Conservation (phyloP, 30 jellyfish, hydroid and myxozoan species). For the Nemopilema nomurai region DNA sequence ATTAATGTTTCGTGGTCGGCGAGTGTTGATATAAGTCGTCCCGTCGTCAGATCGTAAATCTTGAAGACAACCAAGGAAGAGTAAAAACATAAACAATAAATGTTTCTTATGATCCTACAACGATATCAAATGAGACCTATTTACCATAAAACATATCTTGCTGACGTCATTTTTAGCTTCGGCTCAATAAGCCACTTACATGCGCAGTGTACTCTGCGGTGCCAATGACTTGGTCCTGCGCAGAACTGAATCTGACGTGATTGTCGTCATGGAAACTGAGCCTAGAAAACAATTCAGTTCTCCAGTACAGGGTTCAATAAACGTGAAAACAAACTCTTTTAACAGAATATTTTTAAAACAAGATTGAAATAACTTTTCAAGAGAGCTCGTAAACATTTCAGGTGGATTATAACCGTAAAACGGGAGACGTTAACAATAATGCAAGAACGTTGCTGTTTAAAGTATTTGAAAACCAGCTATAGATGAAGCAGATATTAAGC, state of each 20-base stretch:
- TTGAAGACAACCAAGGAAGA: background rate
- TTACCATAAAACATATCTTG: too few relatives aligned
- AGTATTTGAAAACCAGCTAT: background rate
- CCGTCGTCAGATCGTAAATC: slow-evolving; percentile 89
- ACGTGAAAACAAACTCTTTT: background rate
- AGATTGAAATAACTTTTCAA: too few relatives aligned
- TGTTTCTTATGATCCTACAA: background rate
- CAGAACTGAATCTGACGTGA: slow-evolving; percentile 63
- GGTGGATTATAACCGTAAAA: too few relatives aligned
- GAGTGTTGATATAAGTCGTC: slow-evolving; percentile 60
- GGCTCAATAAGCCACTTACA: slow-evolving; percentile 31
- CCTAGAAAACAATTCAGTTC: slow-evolving; percentile 44
- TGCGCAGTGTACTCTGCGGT: slow-evolving; percentile 82
- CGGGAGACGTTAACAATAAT: too few relatives aligned
- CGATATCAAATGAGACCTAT: background rate
- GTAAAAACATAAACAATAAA: too few relatives aligned
- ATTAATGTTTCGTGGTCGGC: slow-evolving; percentile 68
- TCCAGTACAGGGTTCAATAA: background rate
- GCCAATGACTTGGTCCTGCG: slow-evolving; percentile 90
- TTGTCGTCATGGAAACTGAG: slow-evolving; percentile 64
- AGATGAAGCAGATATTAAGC: background rate
- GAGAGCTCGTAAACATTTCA: too few relatives aligned
- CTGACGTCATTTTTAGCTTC: too few relatives aligned
- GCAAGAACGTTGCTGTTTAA: too few relatives aligned
- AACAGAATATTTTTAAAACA: too few relatives aligned